These are phyloP conservation scores for Brenthis hecate DNA, from an alignment of 2,888 invertebrate species.

Conservation along the genomic window DNA sequence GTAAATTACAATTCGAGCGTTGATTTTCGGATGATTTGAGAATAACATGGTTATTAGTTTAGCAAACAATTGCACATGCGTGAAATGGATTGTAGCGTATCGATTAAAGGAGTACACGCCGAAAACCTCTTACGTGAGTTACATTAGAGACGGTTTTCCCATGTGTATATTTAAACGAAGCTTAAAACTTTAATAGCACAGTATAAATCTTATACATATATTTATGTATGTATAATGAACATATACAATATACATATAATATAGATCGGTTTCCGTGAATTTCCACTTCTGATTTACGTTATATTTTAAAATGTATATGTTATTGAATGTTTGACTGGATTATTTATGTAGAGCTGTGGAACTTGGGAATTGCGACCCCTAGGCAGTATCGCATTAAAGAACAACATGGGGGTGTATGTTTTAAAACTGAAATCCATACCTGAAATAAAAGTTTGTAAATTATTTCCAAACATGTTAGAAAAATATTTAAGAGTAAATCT, in stretches of 20 bases:
- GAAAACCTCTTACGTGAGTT: slow-evolving; percentile 4
- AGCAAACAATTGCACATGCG: slow-evolving; percentile 33
- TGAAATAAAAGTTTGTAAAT: no score
- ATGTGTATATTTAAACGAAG: neutral
- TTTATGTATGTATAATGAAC: neutral
- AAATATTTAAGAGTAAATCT: no score
- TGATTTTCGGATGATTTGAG: slow-evolving; percentile 13
- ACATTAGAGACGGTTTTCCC: neutral
- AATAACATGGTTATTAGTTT: slow-evolving; percentile 28
- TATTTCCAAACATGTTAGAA: no score
- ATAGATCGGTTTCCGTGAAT: neutral
- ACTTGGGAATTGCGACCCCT: no score
- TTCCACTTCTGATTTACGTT: neutral
- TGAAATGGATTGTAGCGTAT: slow-evolving; percentile 29
- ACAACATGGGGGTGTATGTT: no score
- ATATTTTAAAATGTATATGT: neutral
- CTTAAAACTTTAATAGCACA: neutral
- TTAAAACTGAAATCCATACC: no score
- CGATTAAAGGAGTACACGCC: slow-evolving; percentile 24
- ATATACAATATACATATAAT: no score
- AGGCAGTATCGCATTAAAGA: no score
- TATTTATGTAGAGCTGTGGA: no score
- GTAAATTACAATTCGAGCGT: slow-evolving; percentile 40
- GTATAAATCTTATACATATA: neutral
- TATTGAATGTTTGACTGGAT: neutral